Evolutionary conservation across 2,113 vertebrate genomes (phyloP), one percentile per base, ranked within the genome.

Genomic region (Galbula dea): DNA sequence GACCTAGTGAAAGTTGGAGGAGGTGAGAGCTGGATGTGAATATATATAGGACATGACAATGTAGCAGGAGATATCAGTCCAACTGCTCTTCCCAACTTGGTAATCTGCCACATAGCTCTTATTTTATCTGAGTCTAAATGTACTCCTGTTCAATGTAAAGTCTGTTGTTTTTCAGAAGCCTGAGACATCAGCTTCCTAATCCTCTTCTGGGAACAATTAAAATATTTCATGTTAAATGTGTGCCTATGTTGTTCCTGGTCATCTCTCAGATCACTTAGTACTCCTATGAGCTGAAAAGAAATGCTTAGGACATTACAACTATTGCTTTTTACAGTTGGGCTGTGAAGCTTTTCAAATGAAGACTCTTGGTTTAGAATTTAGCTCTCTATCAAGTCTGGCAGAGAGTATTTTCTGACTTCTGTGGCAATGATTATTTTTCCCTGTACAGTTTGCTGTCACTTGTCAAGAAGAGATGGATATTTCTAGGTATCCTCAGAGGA

Each of bases 141-240:
- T 89, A 22, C 22, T 91, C 32, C 45, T 69, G 78, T 46, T 89
- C 67, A 80, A 66, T 74, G 82, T 86, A 95, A 94, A 91, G 79
- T 46, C 69, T 58, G 11, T 91, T 58, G 11, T 91, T 74, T 93
- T 83, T 83, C 61, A 12, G 46, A 83, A 74, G 41, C 36, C 55
- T 71, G 5, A 86, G 83, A 90, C 72, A 86, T 51, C 0, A 2
- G 19, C 73, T 91, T 94, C 52, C 72, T 81, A 81, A 55, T 88
- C 26, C n/a, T 92, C 30, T 90, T 89, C 84, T 76, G 24, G 34
- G 90, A 96, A 90, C 63, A 95, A 83, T 91, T 93, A 77, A 89
- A 83, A 58, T 78, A 74, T 81, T 91, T 77, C 34, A 30, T 63
- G 67, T 88, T 80, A 77, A 93, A 89, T 80, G 63, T 55, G 41